A percentile compares a stretch with the other conserved stretches of the same genome.
Conservation (phyloP, 2,113 vertebrate species). For the Lota lota region DNA sequence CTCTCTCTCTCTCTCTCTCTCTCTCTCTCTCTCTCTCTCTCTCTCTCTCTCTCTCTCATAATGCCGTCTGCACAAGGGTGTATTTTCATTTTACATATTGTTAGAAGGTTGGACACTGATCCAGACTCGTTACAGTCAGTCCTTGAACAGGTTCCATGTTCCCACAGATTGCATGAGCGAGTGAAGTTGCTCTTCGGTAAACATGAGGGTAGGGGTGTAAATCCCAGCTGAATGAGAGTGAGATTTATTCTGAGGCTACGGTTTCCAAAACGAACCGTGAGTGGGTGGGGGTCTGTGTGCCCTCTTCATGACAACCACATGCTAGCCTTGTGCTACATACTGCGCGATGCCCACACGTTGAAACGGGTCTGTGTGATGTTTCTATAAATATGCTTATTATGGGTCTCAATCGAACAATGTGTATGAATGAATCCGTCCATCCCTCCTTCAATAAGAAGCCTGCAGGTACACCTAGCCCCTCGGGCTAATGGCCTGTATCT, state of each 20-base stretch:
- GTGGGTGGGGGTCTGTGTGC: background rate
- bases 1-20: conserved; percentile 1
- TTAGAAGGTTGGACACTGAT: no score
- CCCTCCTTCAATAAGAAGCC: background rate
- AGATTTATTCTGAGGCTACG: background rate
- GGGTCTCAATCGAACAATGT: no score
- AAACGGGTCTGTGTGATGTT: no score
- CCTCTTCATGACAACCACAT: background rate
- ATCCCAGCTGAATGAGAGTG: background rate
- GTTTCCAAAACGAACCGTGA: background rate
- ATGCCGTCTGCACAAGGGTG: background rate
- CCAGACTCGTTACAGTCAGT: no score
- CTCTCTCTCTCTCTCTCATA: background rate
- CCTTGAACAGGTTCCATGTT: no score
- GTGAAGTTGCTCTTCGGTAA: background rate
- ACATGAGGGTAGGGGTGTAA: no score
- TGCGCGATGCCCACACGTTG: background rate
- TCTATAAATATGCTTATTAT: no score
- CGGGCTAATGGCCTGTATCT: no score
- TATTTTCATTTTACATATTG: no score
- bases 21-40: conserved; percentile 5
- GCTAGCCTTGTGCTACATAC: background rate
- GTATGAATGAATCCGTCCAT: background rate
- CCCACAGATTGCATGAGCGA: no score
- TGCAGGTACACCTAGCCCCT: no score